Conservation (phyloP, 1,140 invertebrate species). For the Venustaconcha ellipsiformis region DNA sequence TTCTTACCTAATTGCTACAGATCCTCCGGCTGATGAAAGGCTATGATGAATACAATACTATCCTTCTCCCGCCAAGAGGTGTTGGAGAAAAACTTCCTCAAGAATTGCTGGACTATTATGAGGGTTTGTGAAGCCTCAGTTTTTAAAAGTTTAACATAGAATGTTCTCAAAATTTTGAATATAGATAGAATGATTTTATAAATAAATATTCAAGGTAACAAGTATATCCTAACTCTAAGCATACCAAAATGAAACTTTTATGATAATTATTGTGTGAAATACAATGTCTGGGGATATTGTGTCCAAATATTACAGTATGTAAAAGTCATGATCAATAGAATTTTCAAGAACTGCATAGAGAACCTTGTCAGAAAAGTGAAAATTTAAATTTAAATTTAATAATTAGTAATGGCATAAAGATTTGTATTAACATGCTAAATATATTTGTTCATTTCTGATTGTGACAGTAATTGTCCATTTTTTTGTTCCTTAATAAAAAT, state of each 20-base stretch:
- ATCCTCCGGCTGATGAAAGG: constrained; percentile 68
- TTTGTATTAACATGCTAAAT: too few relatives aligned
- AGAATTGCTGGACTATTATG: constrained; percentile 67
- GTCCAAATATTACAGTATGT: background rate
- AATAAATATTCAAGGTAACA: background rate
- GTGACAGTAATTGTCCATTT: too few relatives aligned
- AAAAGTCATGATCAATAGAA: background rate
- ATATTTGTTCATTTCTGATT: too few relatives aligned
- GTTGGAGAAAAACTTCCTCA: constrained; percentile 65
- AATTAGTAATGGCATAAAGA: too few relatives aligned
- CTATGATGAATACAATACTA: constrained; percentile 69
- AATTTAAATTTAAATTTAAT: too few relatives aligned
- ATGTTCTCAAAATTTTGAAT: background rate
- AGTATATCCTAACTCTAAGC: background rate
- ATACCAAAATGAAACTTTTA: background rate
- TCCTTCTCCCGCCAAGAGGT: constrained; percentile 65
- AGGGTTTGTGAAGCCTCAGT: constrained; percentile 47
- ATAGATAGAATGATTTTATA: background rate
- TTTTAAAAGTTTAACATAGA: background rate
- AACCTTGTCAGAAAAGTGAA: too few relatives aligned
- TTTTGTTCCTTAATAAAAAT: too few relatives aligned
- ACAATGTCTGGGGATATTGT: too few relatives aligned
- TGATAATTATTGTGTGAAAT: background rate
- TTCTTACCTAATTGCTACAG: constrained; percentile 33
- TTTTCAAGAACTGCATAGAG: too few relatives aligned